These are phyloP conservation scores for Hylia prasina DNA, from an alignment of 2,113 vertebrate species.

Conservation along the genomic window DNA sequence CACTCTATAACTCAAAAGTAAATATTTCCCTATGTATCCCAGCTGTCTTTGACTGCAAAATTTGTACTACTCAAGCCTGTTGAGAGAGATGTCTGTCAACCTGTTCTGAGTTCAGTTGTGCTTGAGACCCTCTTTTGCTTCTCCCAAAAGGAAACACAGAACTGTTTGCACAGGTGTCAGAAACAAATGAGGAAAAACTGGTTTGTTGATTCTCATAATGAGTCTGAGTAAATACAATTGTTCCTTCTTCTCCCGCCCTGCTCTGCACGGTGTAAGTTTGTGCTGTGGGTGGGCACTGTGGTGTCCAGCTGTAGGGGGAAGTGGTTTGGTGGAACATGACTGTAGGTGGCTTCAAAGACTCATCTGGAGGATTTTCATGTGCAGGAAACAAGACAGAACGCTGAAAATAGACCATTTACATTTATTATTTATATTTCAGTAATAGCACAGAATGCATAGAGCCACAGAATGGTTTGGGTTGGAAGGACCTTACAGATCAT, in stretches of 20 bases:
- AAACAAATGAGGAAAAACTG: constrained; percentile 50
- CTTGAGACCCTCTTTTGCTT: not conserved
- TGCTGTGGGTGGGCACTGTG: not conserved
- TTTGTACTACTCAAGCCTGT: not conserved
- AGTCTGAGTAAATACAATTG: not conserved
- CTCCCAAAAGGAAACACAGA: not conserved
- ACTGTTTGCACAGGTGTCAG: constrained; percentile 11
- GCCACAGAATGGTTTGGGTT: not conserved
- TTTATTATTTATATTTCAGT: not conserved
- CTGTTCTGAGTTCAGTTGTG: not conserved
- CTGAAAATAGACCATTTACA: not conserved
- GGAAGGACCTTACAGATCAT: not conserved
- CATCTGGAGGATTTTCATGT: not conserved
- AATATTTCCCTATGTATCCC: not conserved
- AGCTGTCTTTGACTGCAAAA: not conserved
- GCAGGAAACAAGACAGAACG: not conserved
- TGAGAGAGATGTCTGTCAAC: not conserved
- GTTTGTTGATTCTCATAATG: constrained; percentile 46
- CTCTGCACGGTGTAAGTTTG: not conserved
- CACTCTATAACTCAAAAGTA: not conserved
- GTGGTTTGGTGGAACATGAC: not conserved
- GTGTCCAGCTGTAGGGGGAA: not conserved
- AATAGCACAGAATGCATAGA: not conserved
- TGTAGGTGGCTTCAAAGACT: not conserved
- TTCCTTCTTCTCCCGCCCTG: not conserved